phyloP scores from a whole-genome alignment of 2,113 vertebrate genomes.

The Galeopterus variegatus region DNA sequence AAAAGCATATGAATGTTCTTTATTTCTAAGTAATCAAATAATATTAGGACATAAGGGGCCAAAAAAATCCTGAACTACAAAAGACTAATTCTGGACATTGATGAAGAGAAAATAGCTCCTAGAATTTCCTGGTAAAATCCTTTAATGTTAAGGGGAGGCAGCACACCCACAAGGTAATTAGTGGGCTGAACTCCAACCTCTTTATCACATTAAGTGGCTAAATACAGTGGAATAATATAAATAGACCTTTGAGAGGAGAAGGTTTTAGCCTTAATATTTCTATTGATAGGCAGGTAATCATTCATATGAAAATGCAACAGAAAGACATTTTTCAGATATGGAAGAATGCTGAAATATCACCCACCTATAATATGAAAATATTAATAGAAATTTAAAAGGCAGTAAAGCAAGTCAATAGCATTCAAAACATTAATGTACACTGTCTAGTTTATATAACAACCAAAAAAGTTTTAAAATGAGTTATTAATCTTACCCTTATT shows the following conservation, averaged over 20 bases:
- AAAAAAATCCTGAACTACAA: background rate
- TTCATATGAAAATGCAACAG: conserved; percentile 40
- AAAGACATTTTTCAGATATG: conserved; percentile 34
- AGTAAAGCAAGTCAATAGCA: background rate
- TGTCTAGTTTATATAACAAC: background rate
- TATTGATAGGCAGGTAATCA: background rate
- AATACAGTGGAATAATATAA: background rate
- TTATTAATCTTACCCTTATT: conserved; percentile 86
- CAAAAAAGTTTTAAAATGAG: background rate
- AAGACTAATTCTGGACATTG: conserved; percentile 14
- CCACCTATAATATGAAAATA: background rate
- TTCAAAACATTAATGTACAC: conserved; percentile 10
- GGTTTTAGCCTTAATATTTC: conserved; percentile 47
- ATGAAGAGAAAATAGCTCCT: conserved; percentile 8
- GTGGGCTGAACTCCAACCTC: background rate
- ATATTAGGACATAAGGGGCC: background rate
- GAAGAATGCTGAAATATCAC: background rate
- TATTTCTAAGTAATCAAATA: conserved; percentile 35
- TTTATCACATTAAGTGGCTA: background rate
- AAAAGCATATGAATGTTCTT: background rate
- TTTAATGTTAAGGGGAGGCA: background rate
- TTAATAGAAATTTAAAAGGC: background rate
- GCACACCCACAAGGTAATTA: background rate
- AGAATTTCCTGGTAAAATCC: background rate
- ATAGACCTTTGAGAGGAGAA: background rate